These are phyloP conservation scores for Anagrus nilaparvatae DNA, from an alignment of 1,140 invertebrate species.

Conservation along the genomic window DNA sequence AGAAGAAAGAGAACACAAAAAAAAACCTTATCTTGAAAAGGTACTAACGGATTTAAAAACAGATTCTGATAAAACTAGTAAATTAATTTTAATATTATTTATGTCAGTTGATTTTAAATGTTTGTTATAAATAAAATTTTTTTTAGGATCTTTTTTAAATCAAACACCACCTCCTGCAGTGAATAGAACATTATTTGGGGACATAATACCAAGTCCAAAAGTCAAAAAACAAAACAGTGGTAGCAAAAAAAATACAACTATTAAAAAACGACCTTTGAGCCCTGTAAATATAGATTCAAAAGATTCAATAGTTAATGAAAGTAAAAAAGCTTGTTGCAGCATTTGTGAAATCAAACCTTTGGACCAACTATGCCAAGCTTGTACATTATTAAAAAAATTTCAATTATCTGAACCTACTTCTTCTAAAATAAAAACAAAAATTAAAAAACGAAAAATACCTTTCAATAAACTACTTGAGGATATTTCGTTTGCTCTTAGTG, in stretches of 20 bases:
- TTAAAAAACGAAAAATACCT: constrained; percentile 19
- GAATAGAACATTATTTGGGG: constrained; percentile 24
- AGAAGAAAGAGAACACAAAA: constrained; percentile 18
- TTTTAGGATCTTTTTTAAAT: neutral
- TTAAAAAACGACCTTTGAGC: constrained; percentile 18
- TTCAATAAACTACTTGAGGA: constrained; percentile 33
- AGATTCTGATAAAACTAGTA: constrained; percentile 17
- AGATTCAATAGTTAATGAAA: neutral
- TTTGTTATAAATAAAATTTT: neutral
- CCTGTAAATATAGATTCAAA: neutral
- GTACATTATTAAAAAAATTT: too few species aligned
- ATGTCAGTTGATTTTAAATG: neutral
- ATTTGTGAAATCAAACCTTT: constrained; percentile 17
- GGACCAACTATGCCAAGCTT: constrained; percentile 26
- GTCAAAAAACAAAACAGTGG: constrained; percentile 4
- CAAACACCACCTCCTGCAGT: constrained; percentile 6
- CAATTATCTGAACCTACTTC: too few species aligned
- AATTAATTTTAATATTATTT: neutral
- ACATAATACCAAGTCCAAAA: constrained; percentile 19
- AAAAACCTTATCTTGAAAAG: constrained; percentile 28
- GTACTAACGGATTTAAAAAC: too few species aligned
- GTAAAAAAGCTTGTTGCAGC: constrained; percentile 19
- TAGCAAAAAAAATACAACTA: neutral
- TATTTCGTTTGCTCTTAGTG: constrained; percentile 34
- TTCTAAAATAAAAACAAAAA: too few species aligned